Percentiles rank a stretch among this genome's conserved stretches.
Conservation (phyloP, 2,113 vertebrate species). For the Monopterus albus region DNA sequence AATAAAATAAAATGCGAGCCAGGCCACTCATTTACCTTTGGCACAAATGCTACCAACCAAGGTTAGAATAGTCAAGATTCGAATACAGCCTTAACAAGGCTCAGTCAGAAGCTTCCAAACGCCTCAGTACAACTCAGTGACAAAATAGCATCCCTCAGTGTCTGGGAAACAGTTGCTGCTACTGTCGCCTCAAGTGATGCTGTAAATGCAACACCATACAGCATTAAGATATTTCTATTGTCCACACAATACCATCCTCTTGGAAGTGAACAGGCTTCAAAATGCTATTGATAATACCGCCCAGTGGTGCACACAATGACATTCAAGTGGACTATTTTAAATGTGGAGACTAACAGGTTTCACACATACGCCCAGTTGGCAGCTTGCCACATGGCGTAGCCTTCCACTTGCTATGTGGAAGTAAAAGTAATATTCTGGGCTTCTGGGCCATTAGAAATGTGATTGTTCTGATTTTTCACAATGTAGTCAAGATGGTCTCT, state of each 20-base stretch:
- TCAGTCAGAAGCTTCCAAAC: constrained; percentile 26
- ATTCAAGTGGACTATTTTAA: constrained; percentile 38
- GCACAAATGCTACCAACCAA: background rate
- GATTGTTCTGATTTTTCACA: constrained; percentile 41
- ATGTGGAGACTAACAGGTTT: constrained; percentile 47
- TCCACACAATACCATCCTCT: constrained; percentile 6
- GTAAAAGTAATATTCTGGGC: constrained; percentile 38
- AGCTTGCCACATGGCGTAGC: constrained; percentile 53
- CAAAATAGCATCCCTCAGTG: constrained; percentile 3
- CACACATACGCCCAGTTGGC: constrained; percentile 54
- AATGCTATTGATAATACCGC: constrained; percentile 39
- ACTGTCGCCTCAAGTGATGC: constrained; percentile 17
- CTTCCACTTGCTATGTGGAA: constrained; percentile 43
- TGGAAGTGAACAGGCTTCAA: background rate
- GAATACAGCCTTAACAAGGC: constrained; percentile 43
- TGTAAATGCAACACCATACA: background rate
- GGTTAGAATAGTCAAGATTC: constrained; percentile 23
- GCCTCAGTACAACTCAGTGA: background rate
- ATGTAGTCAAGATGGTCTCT: constrained; percentile 5
- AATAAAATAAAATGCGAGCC: no score
- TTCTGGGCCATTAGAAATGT: constrained; percentile 31
- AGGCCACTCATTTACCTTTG: constrained; percentile 57
- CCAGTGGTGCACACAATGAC: constrained; percentile 15
- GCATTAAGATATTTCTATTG: background rate
- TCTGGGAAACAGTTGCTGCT: constrained; percentile 18